Conservation (phyloP, 2,888 invertebrate genomes). For the Timema podura region DNA sequence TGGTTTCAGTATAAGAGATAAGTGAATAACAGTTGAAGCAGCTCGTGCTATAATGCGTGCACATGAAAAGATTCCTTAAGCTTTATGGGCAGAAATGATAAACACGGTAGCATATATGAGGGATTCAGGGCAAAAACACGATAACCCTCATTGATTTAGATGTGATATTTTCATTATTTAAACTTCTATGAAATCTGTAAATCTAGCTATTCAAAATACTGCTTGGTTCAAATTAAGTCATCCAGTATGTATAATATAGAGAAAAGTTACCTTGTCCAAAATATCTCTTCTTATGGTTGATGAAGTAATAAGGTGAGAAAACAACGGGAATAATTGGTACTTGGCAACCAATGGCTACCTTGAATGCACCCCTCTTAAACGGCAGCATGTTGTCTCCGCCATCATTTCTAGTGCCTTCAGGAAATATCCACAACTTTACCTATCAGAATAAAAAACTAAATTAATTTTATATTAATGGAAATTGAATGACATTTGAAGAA, state of each 20-base stretch:
- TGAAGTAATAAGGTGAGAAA: conserved; percentile 48
- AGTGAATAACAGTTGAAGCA: too few relatives aligned
- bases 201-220: too few relatives aligned
- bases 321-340: conserved; percentile 55
- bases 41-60: too few relatives aligned
- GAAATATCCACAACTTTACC: conserved; percentile 52
- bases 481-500: not conserved
- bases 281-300: conserved; percentile 36
- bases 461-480: not conserved
- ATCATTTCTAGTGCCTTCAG: conserved; percentile 55
- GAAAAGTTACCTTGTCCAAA: conserved; percentile 38
- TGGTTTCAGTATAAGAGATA: too few relatives aligned
- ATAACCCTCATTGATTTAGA: too few relatives aligned
- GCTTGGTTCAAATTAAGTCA: too few relatives aligned
- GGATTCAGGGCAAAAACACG: too few relatives aligned
- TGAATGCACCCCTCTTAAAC: conserved; percentile 62
- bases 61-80: too few relatives aligned
- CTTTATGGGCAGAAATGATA: too few relatives aligned
- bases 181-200: too few relatives aligned
- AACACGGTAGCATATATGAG: too few relatives aligned
- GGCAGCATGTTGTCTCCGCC: conserved; percentile 47
- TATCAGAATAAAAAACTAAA: conserved; percentile 35
- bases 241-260: not conserved
- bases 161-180: too few relatives aligned
- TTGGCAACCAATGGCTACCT: conserved; percentile 53